phyloP scores from a whole-genome alignment of 2,797 vertebrate genomes.

The Mionectes olivaceus region DNA sequence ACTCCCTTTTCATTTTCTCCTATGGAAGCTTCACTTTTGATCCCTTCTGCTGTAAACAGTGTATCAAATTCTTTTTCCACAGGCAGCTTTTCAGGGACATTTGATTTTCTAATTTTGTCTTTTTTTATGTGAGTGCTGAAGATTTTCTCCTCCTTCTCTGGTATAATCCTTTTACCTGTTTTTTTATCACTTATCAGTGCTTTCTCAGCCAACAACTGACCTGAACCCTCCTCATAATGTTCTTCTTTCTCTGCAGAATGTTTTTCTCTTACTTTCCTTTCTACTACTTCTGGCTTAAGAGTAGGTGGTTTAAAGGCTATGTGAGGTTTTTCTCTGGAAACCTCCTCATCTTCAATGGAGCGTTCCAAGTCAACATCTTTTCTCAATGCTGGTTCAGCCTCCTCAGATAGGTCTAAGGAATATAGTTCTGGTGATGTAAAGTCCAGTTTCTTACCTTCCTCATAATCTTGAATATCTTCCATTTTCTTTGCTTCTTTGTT shows the following conservation, averaged over 20 bases:
- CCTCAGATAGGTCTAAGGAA: not conserved
- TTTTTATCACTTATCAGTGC: not conserved
- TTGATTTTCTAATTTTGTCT: not conserved
- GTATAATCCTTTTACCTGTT: not conserved
- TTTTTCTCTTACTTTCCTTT: not conserved
- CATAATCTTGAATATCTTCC: not conserved
- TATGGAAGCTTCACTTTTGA: not conserved
- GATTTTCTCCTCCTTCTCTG: not conserved
- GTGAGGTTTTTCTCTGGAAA: not conserved
- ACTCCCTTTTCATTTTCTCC: not conserved
- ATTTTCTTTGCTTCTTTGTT: constrained; percentile 17
- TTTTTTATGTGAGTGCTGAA: not conserved
- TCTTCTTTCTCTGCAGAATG: not conserved
- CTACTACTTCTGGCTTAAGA: not conserved
- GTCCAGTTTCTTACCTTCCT: not conserved
- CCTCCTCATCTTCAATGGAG: not conserved
- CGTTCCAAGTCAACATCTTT: not conserved
- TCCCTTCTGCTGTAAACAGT: not conserved
- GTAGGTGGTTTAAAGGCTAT: not conserved
- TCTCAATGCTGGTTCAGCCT: not conserved
- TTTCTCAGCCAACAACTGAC: not conserved
- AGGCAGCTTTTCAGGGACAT: not conserved
- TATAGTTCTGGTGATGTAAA: not conserved
- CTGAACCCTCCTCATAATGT: not conserved
- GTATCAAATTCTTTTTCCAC: not conserved